phyloP scores from a whole-genome alignment of 2,113 vertebrate genomes.

The Malurus melanocephalus region DNA sequence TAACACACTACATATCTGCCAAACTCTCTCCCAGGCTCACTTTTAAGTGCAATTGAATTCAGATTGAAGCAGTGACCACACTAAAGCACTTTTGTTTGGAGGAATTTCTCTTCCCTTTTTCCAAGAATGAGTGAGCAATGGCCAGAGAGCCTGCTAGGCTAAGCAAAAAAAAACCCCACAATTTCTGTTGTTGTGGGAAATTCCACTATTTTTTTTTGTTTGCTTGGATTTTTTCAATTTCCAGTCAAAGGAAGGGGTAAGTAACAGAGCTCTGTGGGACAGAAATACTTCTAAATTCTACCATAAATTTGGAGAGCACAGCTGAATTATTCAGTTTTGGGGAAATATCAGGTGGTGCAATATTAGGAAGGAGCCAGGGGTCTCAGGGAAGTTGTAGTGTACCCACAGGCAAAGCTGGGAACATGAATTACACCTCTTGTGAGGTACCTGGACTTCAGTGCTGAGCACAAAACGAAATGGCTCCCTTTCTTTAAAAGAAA shows the following conservation, averaged over 20 bases:
- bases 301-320: background rate
- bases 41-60: constrained; percentile 49
- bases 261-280: background rate
- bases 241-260: background rate
- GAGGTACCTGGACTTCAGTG: background rate
- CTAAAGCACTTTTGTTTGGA: constrained; percentile 41
- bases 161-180: background rate
- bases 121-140: background rate
- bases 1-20: constrained; percentile 17
- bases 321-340: background rate
- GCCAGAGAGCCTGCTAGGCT: background rate
- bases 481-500: background rate
- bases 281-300: background rate
- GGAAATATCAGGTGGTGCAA: background rate
- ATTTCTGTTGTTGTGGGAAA: background rate
- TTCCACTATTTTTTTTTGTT: background rate
- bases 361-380: background rate
- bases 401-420: background rate
- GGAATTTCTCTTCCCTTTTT: constrained; percentile 34
- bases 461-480: background rate
- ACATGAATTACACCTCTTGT: background rate
- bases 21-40: constrained; percentile 50
- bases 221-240: background rate
- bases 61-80: constrained; percentile 52
- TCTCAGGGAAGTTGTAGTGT: background rate